These are phyloP conservation scores for Pocillopora meandrina DNA, from an alignment of 92 coral and sea anemone species.

Conservation along the genomic window DNA sequence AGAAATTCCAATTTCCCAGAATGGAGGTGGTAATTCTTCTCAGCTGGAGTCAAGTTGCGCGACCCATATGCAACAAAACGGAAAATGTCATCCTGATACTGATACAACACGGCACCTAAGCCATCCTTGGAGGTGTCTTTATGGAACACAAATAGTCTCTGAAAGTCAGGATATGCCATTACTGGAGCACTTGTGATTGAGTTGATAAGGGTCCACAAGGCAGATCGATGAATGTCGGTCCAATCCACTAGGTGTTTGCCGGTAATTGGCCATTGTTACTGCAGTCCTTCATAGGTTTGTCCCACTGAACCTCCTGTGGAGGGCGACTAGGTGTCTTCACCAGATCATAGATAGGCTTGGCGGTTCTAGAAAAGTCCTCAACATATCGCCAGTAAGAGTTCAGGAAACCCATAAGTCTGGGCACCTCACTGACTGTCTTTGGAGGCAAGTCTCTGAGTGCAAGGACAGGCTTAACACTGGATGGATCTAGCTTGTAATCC, in stretches of 20 bases:
- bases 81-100: conserved; percentile 37
- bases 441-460: conserved; percentile 48
- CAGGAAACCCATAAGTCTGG: conserved; percentile 64
- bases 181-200: conserved; percentile 42
- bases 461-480: conserved; percentile 53
- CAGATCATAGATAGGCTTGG: conserved; percentile 55
- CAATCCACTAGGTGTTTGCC: conserved; percentile 55
- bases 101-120: conserved; percentile 49
- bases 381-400: conserved; percentile 62
- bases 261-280: conserved; percentile 37
- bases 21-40: conserved; percentile 56
- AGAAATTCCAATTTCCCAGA: conserved; percentile 56
- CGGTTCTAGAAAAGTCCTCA: conserved; percentile 43
- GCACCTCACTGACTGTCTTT: conserved; percentile 61
- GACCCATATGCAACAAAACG: conserved; percentile 52
- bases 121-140: conserved; percentile 49
- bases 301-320: neutral
- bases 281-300: conserved; percentile 9
- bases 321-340: conserved; percentile 26
- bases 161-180: conserved; percentile 57
- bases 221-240: conserved; percentile 59
- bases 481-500: conserved; percentile 55
- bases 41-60: conserved; percentile 46
- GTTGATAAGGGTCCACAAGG: conserved; percentile 41
- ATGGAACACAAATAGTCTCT: conserved; percentile 39